Percentiles rank a stretch among this genome's conserved stretches.
phyloP scores from a whole-genome alignment of 2,797 vertebrate genomes.

The Streptopelia turtur region DNA sequence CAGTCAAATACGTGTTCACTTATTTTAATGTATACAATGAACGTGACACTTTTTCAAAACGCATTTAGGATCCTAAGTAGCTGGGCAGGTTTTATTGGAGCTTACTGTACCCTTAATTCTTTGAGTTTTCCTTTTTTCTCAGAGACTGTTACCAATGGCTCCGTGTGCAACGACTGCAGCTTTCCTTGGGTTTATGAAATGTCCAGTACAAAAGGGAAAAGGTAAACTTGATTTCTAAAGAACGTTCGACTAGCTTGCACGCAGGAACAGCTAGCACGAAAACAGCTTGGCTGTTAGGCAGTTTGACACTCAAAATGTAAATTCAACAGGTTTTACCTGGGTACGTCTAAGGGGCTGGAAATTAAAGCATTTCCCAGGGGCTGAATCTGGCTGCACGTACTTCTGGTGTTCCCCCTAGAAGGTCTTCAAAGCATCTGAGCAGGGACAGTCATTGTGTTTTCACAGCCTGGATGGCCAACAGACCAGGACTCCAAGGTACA shows the following conservation, averaged over 20 bases:
- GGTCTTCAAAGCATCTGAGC: background rate
- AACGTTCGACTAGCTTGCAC: background rate
- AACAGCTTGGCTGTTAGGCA: background rate
- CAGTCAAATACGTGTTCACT: background rate
- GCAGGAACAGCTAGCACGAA: accelerated
- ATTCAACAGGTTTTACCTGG: background rate
- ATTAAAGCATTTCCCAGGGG: background rate
- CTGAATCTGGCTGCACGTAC: background rate
- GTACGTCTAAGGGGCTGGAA: background rate
- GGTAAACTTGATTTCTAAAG: background rate
- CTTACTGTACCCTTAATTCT: background rate
- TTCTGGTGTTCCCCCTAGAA: background rate
- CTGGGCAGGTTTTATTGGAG: background rate
- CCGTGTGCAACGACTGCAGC: accelerated
- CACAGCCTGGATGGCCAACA: background rate
- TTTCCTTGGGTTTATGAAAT: background rate
- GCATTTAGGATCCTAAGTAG: background rate
- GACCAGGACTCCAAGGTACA: background rate
- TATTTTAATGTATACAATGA: background rate
- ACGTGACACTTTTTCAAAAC: background rate
- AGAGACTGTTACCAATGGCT: background rate
- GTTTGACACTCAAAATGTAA: background rate
- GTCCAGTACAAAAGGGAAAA: background rate
- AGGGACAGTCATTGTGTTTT: background rate
- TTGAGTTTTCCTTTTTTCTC: background rate